Conservation (phyloP, 2,888 invertebrate species). For the Coronaproctus castanopsis region DNA sequence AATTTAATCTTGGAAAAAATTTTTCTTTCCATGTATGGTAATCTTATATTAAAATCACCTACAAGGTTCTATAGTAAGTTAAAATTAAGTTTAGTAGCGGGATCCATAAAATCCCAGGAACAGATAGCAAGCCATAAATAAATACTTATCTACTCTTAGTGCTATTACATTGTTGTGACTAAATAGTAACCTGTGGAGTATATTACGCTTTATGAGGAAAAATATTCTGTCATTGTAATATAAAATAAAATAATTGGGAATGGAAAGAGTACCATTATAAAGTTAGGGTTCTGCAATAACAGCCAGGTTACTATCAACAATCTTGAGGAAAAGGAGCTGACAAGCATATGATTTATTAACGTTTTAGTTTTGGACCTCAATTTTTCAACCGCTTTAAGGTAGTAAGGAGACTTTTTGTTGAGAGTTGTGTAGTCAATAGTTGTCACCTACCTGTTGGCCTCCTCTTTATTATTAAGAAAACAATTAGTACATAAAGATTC, state of each 20-base stretch:
- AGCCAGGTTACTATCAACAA: not conserved
- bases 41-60: not conserved
- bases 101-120: not conserved
- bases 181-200: not conserved
- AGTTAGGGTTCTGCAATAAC: not conserved
- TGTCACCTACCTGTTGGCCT: not conserved
- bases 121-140: not conserved
- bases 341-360: not conserved
- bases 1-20: not conserved
- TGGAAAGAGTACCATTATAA: not conserved
- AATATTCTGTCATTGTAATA: not conserved
- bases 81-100: not conserved
- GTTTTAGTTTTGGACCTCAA: not conserved
- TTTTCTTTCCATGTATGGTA: not conserved
- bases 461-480: not conserved
- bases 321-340: not conserved
- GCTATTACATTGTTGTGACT: not conserved
- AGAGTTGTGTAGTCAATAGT: not conserved
- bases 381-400: not conserved
- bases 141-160: not conserved
- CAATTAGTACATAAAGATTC: not conserved
- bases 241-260: not conserved
- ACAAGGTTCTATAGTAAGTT: not conserved
- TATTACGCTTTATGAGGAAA: not conserved
- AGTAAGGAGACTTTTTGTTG: not conserved